Conservation (phyloP, 2,888 invertebrate species). For the Drosophila percnosoma region DNA sequence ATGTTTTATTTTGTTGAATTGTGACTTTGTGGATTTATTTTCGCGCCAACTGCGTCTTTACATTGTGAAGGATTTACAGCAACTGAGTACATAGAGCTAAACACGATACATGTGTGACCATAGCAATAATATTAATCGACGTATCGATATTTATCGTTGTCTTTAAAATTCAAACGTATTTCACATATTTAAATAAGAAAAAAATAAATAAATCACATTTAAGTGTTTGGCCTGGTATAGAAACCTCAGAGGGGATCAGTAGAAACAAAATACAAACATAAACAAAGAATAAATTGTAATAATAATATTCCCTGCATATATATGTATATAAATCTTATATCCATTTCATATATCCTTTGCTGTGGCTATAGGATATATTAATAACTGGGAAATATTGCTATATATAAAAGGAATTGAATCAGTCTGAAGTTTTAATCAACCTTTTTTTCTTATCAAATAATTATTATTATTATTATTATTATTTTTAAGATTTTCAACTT, state of each 20-base stretch:
- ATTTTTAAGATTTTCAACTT: not conserved
- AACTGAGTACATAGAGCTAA: no score
- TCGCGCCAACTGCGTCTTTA: no score
- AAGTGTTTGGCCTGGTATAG: not conserved
- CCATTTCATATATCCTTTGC: not conserved
- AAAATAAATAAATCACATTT: not conserved
- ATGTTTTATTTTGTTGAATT: no score
- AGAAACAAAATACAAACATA: not conserved
- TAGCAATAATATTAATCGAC: no score
- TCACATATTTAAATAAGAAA: no score
- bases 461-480: not conserved
- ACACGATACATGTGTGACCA: no score
- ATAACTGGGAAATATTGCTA: rapidly evolving
- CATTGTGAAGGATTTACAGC: no score
- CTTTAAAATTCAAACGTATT: no score
- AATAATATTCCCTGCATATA: rapidly evolving
- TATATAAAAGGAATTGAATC: not conserved
- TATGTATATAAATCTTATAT: not conserved
- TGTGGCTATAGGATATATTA: rapidly evolving
- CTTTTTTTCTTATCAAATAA: not conserved
- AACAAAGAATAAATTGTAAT: not conserved
- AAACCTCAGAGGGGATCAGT: not conserved
- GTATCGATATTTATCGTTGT: no score
- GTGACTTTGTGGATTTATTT: no score
- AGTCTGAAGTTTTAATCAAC: not conserved